Percentiles rank a stretch among this genome's conserved stretches.
Evolutionary conservation across 2,888 invertebrate species (phyloP).

Genomic region (Lasioglossum pauxillum): DNA sequence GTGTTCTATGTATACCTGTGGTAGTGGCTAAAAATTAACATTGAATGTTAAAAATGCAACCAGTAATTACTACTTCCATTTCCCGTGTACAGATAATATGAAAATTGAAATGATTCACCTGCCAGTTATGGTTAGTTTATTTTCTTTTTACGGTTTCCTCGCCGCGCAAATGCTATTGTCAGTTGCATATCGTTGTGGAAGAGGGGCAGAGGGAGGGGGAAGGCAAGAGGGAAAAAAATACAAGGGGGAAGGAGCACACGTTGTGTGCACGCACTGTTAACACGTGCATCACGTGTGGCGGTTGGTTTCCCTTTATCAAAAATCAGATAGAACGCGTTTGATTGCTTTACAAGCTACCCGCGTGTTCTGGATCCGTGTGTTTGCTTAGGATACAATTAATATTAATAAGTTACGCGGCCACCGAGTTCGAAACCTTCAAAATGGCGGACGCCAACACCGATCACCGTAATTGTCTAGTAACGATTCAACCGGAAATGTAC

Average conservation of each 20-base stretch:
- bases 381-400: slow-evolving; percentile 25
- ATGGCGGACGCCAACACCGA: background rate
- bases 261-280: slow-evolving; percentile 12
- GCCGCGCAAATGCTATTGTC: background rate
- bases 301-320: slow-evolving; percentile 27
- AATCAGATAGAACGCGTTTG: slow-evolving; percentile 24
- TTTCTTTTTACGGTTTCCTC: background rate
- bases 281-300: slow-evolving; percentile 1
- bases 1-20: background rate
- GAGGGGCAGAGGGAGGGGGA: background rate
- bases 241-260: background rate
- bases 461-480: background rate
- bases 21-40: background rate
- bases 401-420: slow-evolving; percentile 16
- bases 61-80: background rate
- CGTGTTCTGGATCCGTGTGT: slow-evolving; percentile 15
- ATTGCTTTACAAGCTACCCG: slow-evolving; percentile 23
- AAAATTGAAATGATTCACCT: background rate
- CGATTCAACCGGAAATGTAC: background rate
- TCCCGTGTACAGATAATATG: background rate
- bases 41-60: background rate
- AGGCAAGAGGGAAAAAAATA: background rate
- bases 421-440: slow-evolving; percentile 1
- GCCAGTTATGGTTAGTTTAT: background rate
- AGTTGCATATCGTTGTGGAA: background rate